phyloP scores from a whole-genome alignment of 2,113 vertebrate species.

The Thinocorus orbignyianus region DNA sequence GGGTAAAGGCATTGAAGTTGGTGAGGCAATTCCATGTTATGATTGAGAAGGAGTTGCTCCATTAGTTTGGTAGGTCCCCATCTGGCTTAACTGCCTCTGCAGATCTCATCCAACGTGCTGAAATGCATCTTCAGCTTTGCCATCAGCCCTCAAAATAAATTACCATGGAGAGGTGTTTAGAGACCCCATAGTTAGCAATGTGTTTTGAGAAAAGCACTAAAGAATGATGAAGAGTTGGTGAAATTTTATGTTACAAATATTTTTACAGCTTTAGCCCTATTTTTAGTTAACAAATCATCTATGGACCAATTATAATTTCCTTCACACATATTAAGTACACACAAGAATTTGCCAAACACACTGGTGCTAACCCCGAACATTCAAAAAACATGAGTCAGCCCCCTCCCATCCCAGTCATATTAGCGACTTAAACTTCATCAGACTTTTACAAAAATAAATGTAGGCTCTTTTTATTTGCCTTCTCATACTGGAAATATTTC shows the following conservation, averaged over 20 bases:
- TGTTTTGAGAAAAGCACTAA: slow-evolving; percentile 19
- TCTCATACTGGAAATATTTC: neutral
- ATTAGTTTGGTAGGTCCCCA: neutral
- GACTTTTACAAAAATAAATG: slow-evolving; percentile 23
- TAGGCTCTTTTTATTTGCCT: neutral
- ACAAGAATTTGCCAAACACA: slow-evolving; percentile 50
- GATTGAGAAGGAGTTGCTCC: neutral
- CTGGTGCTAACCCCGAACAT: slow-evolving; percentile 61
- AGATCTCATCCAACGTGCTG: neutral
- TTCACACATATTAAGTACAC: slow-evolving; percentile 62
- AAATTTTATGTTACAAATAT: slow-evolving; percentile 65
- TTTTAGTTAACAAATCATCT: slow-evolving; percentile 70
- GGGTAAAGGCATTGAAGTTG: neutral
- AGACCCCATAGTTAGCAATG: slow-evolving; percentile 5
- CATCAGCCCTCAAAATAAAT: slow-evolving; percentile 41
- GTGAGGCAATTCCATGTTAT: neutral
- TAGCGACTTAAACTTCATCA: slow-evolving; percentile 31
- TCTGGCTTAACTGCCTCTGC: neutral
- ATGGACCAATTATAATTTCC: slow-evolving; percentile 68
- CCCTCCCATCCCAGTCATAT: neutral
- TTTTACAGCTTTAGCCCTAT: slow-evolving; percentile 69
- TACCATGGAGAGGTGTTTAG: slow-evolving; percentile 18
- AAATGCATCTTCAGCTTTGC: slow-evolving; percentile 50
- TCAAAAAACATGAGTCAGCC: slow-evolving; percentile 66
- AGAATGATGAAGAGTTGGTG: slow-evolving; percentile 61